phyloP scores from a whole-genome alignment of 2,113 vertebrate genomes.

The Pseudonaja textilis region DNA sequence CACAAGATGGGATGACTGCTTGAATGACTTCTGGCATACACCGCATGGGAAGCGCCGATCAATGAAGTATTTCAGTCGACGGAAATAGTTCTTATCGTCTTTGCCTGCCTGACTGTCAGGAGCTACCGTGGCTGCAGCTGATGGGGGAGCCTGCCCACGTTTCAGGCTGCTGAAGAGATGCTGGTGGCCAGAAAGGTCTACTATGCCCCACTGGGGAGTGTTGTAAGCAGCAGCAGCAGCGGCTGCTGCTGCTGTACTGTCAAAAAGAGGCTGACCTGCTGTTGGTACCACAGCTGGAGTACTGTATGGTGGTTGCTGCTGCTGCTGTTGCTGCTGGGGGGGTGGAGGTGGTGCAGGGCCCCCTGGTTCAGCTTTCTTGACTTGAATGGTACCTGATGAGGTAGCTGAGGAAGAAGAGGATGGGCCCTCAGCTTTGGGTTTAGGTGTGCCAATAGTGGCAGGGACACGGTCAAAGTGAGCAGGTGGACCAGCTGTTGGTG shows the following conservation, averaged over 20 bases:
- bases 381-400: constrained; percentile 20
- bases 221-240: constrained; percentile 40
- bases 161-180: constrained; percentile 71
- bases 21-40: constrained; percentile 72
- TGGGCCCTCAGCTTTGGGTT: constrained; percentile 56
- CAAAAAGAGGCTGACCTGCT: constrained; percentile 57
- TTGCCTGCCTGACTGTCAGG: constrained; percentile 21
- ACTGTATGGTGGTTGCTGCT: constrained; percentile 17
- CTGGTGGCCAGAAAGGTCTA: constrained; percentile 71
- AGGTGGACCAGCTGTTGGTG: constrained; percentile 27
- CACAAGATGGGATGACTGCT: constrained; percentile 71
- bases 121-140: constrained; percentile 1
- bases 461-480: constrained; percentile 60
- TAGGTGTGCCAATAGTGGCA: constrained; percentile 42
- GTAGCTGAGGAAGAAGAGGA: constrained; percentile 29
- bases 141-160: neutral
- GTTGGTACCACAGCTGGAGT: constrained; percentile 44
- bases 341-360: neutral
- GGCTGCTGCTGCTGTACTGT: constrained; percentile 37
- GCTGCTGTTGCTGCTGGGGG: neutral
- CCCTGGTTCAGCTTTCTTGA: constrained; percentile 61
- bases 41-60: constrained; percentile 72
- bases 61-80: constrained; percentile 67
- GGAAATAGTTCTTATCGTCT: constrained; percentile 71
- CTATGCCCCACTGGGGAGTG: constrained; percentile 69